phyloP scores from a whole-genome alignment of 1,140 invertebrate genomes.

The Papilio polyxenes region DNA sequence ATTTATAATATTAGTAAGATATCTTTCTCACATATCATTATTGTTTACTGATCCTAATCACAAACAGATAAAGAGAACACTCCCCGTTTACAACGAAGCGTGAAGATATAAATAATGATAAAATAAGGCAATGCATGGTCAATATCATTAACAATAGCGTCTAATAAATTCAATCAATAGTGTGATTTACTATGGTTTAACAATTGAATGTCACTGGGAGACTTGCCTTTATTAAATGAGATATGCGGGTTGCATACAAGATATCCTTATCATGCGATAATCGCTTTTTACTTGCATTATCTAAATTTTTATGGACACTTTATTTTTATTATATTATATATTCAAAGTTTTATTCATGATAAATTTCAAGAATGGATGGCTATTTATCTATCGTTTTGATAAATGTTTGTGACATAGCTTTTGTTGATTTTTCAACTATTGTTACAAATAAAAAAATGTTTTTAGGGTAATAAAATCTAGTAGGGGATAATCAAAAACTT shows the following conservation, averaged over 20 bases:
- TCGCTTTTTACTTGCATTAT: conserved; percentile 29
- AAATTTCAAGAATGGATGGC: neutral
- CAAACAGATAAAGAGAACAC: neutral
- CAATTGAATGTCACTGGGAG: conserved; percentile 57
- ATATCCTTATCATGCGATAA: conserved; percentile 27
- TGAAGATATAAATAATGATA: neutral
- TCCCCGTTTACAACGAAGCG: neutral
- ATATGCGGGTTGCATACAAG: conserved; percentile 56
- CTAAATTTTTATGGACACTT: neutral
- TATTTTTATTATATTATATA: conserved; percentile 5
- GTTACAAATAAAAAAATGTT: neutral
- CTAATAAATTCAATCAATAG: conserved; percentile 56
- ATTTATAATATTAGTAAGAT: too few species aligned
- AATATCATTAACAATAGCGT: conserved; percentile 42
- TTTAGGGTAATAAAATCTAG: neutral
- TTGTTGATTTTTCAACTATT: neutral
- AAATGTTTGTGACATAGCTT: neutral
- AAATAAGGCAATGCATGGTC: neutral
- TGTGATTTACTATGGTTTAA: conserved; percentile 63
- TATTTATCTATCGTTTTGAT: neutral
- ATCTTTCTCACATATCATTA: too few species aligned
- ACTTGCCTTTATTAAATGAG: conserved; percentile 62
- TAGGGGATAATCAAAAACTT: neutral
- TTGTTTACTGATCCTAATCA: neutral
- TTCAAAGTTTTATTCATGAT: conserved; percentile 8